Conservation (phyloP, 2,888 invertebrate genomes). For the Boloria selene region DNA sequence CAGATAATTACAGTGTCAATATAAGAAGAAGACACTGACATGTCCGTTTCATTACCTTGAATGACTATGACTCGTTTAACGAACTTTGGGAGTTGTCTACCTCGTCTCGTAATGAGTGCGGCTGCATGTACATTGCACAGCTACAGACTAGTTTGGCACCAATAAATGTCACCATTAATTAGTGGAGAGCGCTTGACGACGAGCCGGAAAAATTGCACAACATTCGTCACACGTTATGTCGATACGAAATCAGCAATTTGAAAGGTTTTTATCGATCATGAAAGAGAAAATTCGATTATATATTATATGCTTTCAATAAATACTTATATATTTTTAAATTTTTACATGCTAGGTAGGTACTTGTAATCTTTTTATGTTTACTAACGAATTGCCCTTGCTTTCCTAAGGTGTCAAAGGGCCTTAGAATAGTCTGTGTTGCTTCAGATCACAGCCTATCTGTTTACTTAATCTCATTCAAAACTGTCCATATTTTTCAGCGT, state of each 20-base stretch:
- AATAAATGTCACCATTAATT: conserved; percentile 74
- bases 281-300: too few relatives aligned
- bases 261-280: not conserved
- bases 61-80: conserved; percentile 23
- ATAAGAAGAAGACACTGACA: conserved; percentile 4
- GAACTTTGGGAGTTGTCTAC: conserved; percentile 16
- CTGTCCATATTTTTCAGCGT: too few relatives aligned
- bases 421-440: too few relatives aligned
- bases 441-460: too few relatives aligned
- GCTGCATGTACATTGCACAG: conserved; percentile 32
- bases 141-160: conserved; percentile 67
- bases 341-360: too few relatives aligned
- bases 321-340: too few relatives aligned
- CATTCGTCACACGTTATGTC: conserved; percentile 55
- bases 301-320: too few relatives aligned
- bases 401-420: too few relatives aligned
- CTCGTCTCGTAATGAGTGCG: conserved; percentile 16
- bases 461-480: too few relatives aligned
- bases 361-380: too few relatives aligned
- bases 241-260: conserved; percentile 15
- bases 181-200: conserved; percentile 67
- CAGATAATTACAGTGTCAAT: conserved; percentile 6
- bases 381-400: too few relatives aligned
- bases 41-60: conserved; percentile 16
- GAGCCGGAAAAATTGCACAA: conserved; percentile 71